Percentiles rank a stretch among this genome's conserved stretches.
These are phyloP conservation scores for Lochmaea crataegi DNA, from an alignment of 2,888 invertebrate species.

Conservation along the genomic window DNA sequence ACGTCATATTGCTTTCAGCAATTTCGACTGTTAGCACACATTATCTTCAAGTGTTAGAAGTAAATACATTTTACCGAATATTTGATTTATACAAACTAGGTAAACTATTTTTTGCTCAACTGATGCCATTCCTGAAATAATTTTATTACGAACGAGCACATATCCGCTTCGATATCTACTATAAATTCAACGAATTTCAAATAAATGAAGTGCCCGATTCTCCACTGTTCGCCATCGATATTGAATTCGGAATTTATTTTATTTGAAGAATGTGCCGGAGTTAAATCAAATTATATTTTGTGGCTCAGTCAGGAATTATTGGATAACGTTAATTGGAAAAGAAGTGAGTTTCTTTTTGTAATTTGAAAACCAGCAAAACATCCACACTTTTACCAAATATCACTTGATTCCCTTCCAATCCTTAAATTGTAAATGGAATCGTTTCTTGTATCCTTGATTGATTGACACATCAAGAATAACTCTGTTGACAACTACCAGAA, in stretches of 20 bases:
- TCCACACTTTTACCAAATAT: too few species aligned
- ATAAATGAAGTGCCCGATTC: not conserved
- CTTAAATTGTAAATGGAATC: too few species aligned
- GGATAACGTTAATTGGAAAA: not conserved
- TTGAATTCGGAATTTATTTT: not conserved
- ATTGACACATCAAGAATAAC: too few species aligned
- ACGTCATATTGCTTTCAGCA: too few species aligned
- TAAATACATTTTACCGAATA: not conserved
- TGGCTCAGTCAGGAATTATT: not conserved
- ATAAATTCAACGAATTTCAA: slow-evolving; percentile 1
- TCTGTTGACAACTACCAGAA: too few species aligned
- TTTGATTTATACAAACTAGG: not conserved
- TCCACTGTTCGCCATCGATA: not conserved
- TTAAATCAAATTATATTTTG: not conserved
- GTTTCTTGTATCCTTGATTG: too few species aligned
- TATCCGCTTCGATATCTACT: not conserved
- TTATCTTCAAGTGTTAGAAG: too few species aligned
- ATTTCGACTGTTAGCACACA: too few species aligned
- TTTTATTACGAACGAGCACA: not conserved
- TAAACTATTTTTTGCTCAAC: not conserved
- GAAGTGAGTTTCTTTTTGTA: not conserved
- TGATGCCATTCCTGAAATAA: not conserved
- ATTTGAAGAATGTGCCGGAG: not conserved
- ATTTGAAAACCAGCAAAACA: too few species aligned
- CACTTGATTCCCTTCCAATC: too few species aligned